Base-by-base conservation (phyloP, 2,113 vertebrate genomes). In the Procapra przewalskii region DNA sequence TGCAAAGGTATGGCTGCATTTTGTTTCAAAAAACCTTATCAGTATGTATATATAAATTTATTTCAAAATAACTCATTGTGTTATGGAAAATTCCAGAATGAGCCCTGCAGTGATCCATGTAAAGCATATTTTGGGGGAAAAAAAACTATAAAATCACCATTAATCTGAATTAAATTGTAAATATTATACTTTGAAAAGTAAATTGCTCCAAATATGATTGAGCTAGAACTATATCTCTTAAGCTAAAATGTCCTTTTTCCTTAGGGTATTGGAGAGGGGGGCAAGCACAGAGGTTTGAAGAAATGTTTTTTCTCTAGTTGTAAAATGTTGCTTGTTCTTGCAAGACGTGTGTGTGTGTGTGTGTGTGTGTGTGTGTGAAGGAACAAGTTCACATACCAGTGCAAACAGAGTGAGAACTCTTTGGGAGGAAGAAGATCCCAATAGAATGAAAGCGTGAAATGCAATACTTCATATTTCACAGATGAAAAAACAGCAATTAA, bases 141-240 rank as follows among this genome's bases (percentile, higher is more conserved):
- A 23, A 43, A 43, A 29, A 43, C 27, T 64, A 45, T 88, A 96
- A 64, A 64, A n/a, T 91, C 31, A 85, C 59, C 13, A 36, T 84
- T 43, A 81, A 81, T 75, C 36, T 95, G 21, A 84, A 96, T 90
- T n/a, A n/a, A 86, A 89, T 62, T 54, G 3, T 75, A 85, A 98
- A 89, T 79, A 89, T 2, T 77, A 7, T 89, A 27, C 40, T 96
- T 96, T 90, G 8, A 50, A 91, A 97, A 89, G n/a, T 31, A 93
- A 75, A 60, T 27, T 80, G 11, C 4, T 27, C 16, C 54, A 93
- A 86, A 43, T n/a, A 15, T 82, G 40, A 55, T 5, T 29, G 79
- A 96, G 23, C 48, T 54, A 86, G n/a, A 93, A 95, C 50, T 45
- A 3, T 23, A n/a, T 85, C 27, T 91, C 27, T 77, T 57, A 88